Percentiles rank a stretch among this genome's conserved stretches.
Evolutionary conservation across 1,140 invertebrate genomes (phyloP).

Genomic region (Musca vetustissima): DNA sequence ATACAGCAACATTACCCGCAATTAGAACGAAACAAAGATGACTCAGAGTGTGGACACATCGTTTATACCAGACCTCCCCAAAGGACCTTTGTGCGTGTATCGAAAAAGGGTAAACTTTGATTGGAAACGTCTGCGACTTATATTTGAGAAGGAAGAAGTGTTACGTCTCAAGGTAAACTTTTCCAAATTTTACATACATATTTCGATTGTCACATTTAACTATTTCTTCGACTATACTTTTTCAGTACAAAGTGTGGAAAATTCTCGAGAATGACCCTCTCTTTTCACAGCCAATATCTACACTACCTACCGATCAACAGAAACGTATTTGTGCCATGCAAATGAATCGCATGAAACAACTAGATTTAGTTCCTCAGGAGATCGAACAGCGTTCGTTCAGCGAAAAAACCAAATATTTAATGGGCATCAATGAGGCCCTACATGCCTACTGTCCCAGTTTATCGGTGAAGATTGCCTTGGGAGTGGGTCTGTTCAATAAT

Average conservation of each 20-base stretch:
- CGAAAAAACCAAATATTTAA: slow-evolving; percentile 67
- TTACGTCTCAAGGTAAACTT: slow-evolving; percentile 70
- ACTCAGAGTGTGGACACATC: slow-evolving; percentile 35
- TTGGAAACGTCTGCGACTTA: slow-evolving; percentile 76
- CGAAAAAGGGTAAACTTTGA: slow-evolving; percentile 73
- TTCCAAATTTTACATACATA: slow-evolving; percentile 7
- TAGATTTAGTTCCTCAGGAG: slow-evolving; percentile 62
- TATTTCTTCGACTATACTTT: slow-evolving; percentile 23
- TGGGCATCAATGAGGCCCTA: slow-evolving; percentile 71
- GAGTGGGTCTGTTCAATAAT: slow-evolving; percentile 69
- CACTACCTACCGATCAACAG: slow-evolving; percentile 72
- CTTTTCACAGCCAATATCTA: slow-evolving; percentile 65
- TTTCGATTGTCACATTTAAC: background rate
- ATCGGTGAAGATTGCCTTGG: slow-evolving; percentile 69
- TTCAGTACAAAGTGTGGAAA: slow-evolving; percentile 80
- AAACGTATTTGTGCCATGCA: slow-evolving; percentile 66
- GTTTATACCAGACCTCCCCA: slow-evolving; percentile 63
- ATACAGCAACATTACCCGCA: background rate
- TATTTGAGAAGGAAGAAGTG: slow-evolving; percentile 71
- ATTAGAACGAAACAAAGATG: slow-evolving; percentile 5
- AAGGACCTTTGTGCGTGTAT: slow-evolving; percentile 68
- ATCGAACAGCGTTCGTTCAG: slow-evolving; percentile 64
- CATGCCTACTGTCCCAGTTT: slow-evolving; percentile 68
- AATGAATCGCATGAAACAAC: slow-evolving; percentile 61
- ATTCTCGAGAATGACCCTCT: slow-evolving; percentile 78